Conservation (phyloP, 92 coral and sea anemone genomes). For the Montipora capitata region DNA sequence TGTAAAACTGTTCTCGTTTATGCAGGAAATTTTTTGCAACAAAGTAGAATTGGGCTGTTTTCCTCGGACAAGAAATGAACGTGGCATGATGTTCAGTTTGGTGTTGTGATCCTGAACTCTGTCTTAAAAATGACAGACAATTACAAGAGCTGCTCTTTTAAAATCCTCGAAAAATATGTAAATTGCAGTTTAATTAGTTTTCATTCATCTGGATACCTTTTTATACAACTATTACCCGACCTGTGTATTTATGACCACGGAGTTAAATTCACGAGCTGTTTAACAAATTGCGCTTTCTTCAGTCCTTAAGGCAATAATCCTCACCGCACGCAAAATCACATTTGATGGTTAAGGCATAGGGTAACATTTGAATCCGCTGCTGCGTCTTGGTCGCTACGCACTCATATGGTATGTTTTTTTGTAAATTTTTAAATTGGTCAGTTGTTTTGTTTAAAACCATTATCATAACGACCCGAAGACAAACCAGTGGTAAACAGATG, state of each 20-base stretch:
- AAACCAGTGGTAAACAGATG: constrained; percentile 86
- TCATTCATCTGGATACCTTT: constrained; percentile 60
- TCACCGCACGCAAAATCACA: background rate
- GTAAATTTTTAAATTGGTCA: constrained; percentile 67
- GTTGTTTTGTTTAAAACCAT: constrained; percentile 67
- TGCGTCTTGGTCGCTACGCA: constrained; percentile 18
- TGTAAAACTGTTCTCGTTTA: constrained; percentile 37
- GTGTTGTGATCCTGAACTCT: constrained; percentile 17
- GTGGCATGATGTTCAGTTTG: constrained; percentile 71
- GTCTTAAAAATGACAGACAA: constrained; percentile 55
- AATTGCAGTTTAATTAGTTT: constrained; percentile 83
- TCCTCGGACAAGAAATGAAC: constrained; percentile 88
- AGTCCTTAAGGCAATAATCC: background rate
- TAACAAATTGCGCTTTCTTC: background rate
- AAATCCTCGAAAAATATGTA: constrained; percentile 81
- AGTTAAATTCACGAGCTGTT: background rate
- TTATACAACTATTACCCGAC: constrained; percentile 16
- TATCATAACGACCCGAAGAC: constrained; percentile 66
- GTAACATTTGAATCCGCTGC: background rate
- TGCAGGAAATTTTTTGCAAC: constrained; percentile 14
- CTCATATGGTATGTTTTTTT: constrained; percentile 50
- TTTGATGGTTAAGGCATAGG: background rate
- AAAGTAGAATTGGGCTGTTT: constrained; percentile 47
- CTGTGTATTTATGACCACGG: background rate
- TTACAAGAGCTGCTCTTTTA: constrained; percentile 78